phyloP scores from a whole-genome alignment of 1,140 invertebrate species.

The Orchesella cincta region DNA sequence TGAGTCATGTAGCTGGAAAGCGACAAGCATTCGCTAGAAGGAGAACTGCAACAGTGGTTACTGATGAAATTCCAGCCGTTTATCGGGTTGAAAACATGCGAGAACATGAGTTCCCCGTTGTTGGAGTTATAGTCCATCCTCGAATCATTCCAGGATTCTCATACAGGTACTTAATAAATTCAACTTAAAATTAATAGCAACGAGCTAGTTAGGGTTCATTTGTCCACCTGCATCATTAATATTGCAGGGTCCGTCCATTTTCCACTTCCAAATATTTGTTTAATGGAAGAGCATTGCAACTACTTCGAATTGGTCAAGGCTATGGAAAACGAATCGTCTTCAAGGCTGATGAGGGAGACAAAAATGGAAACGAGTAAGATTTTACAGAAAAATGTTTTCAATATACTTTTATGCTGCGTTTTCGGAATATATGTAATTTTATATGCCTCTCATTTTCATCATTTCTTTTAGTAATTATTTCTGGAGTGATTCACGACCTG shows the following conservation, averaged over 20 bases:
- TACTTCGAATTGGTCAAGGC: slow-evolving; percentile 71
- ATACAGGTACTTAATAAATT: slow-evolving; percentile 57
- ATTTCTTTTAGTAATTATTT: slow-evolving; percentile 64
- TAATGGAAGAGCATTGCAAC: slow-evolving; percentile 64
- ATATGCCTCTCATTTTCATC: not conserved
- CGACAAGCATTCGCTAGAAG: slow-evolving; percentile 22
- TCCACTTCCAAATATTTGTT: slow-evolving; percentile 62
- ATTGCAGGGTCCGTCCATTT: slow-evolving; percentile 66
- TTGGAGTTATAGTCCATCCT: slow-evolving; percentile 72
- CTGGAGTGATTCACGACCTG: slow-evolving; percentile 72
- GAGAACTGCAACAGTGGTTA: slow-evolving; percentile 36
- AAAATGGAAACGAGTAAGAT: slow-evolving; percentile 64
- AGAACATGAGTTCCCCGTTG: slow-evolving; percentile 69
- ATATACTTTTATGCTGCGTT: too few relatives aligned
- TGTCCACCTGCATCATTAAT: too few relatives aligned
- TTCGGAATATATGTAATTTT: too few relatives aligned
- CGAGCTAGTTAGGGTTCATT: not conserved
- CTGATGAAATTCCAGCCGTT: slow-evolving; percentile 65
- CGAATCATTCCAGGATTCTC: slow-evolving; percentile 71
- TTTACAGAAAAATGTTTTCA: slow-evolving; percentile 1
- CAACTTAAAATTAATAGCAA: not conserved
- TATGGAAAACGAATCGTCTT: slow-evolving; percentile 75
- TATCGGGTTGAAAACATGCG: slow-evolving; percentile 65
- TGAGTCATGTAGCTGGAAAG: not conserved
- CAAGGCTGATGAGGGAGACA: slow-evolving; percentile 62